These are phyloP conservation scores for Glandiceps talaboti DNA, from an alignment of 53 echinoderm and acorn worm species.

Conservation along the genomic window DNA sequence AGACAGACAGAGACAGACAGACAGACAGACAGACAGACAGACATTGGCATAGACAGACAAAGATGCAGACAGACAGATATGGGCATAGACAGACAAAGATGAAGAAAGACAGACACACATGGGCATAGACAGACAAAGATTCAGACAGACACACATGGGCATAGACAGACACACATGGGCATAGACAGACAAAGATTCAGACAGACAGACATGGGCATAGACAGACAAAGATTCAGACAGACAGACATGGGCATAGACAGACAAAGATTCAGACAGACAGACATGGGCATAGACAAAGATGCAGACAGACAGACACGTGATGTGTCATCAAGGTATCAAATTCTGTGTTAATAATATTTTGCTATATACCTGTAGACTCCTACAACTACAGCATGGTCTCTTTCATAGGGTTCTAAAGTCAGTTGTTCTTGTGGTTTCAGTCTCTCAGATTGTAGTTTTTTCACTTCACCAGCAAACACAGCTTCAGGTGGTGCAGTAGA, in stretches of 20 bases:
- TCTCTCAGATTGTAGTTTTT: slow-evolving; percentile 84
- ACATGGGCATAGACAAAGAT: neutral
- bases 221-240: no score
- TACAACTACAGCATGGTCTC: slow-evolving; percentile 99
- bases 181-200: neutral
- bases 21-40: neutral
- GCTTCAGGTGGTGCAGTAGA: slow-evolving; percentile 95
- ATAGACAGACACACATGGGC: neutral
- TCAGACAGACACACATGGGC: neutral
- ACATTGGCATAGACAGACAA: neutral
- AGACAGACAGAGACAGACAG: neutral
- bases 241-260: neutral
- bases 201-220: neutral
- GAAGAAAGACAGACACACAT: neutral
- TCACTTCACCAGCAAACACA: slow-evolving; percentile 90
- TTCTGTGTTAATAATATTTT: neutral
- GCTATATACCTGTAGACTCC: slow-evolving; percentile 71
- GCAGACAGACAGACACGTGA: neutral
- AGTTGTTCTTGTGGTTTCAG: slow-evolving; percentile 95
- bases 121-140: neutral
- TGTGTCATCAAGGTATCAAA: neutral
- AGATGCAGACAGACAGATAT: neutral
- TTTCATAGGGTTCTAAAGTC: slow-evolving; percentile 96
- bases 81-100: no score
- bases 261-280: neutral